Percentiles rank a stretch among this genome's conserved stretches.
These are phyloP conservation scores for Anthonomus grandis DNA, from an alignment of 1,140 invertebrate species.

Conservation along the genomic window DNA sequence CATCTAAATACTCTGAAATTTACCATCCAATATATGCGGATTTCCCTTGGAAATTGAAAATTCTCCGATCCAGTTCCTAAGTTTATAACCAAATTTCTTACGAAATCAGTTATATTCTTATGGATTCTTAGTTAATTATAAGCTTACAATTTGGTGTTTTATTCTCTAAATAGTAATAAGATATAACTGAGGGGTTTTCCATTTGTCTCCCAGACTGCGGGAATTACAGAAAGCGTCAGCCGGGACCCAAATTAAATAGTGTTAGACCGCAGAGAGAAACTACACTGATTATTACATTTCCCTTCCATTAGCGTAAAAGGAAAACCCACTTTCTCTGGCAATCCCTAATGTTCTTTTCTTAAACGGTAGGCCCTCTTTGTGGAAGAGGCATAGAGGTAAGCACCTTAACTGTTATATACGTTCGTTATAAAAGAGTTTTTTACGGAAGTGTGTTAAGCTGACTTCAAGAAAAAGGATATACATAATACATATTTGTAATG, in stretches of 20 bases:
- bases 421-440: too few relatives aligned
- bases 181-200: neutral
- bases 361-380: slow-evolving; percentile 15
- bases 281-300: slow-evolving; percentile 26
- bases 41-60: neutral
- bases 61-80: neutral
- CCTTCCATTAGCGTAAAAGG: slow-evolving; percentile 24
- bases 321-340: slow-evolving; percentile 18
- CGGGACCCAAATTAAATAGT: slow-evolving; percentile 15
- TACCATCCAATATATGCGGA: neutral
- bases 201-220: neutral
- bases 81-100: neutral
- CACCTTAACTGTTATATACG: too few relatives aligned
- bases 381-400: slow-evolving; percentile 7
- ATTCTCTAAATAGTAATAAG: slow-evolving; percentile 7
- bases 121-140: neutral
- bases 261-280: slow-evolving; percentile 19
- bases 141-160: neutral
- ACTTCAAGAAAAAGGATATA: too few relatives aligned
- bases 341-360: slow-evolving; percentile 18
- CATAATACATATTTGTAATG: too few relatives aligned
- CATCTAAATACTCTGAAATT: slow-evolving; percentile 2
- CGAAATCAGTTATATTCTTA: neutral
- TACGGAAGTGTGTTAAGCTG: too few relatives aligned
- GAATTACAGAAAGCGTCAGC: neutral